These are phyloP conservation scores for Mimas tiliae DNA, from an alignment of 2,888 invertebrate species.

Conservation along the genomic window DNA sequence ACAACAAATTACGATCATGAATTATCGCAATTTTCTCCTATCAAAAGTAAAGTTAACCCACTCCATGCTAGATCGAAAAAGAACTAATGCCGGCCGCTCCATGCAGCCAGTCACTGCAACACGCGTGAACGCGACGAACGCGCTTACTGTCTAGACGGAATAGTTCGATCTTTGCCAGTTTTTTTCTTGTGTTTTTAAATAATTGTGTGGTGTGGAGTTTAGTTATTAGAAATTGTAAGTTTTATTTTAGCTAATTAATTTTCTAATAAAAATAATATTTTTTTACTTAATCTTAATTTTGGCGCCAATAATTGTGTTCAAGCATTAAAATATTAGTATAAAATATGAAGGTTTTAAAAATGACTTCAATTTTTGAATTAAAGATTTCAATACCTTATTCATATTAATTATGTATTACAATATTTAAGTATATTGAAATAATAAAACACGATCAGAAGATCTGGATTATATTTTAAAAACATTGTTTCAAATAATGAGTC, in stretches of 20 bases:
- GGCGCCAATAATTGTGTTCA: background rate
- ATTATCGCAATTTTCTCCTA: conserved; percentile 19
- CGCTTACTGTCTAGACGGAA: conserved; percentile 8
- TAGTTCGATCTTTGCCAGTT: conserved; percentile 7
- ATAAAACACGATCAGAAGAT: too few species aligned
- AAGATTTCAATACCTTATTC: too few species aligned
- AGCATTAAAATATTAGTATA: background rate
- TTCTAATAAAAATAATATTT: background rate
- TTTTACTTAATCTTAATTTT: too few species aligned
- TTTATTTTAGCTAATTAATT: background rate
- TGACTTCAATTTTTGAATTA: too few species aligned
- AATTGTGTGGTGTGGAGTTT: background rate
- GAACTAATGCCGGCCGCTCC: background rate
- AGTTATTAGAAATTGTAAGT: background rate
- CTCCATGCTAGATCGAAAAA: conserved; percentile 19
- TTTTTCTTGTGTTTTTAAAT: conserved; percentile 16
- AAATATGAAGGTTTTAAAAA: background rate
- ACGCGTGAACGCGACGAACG: conserved; percentile 26
- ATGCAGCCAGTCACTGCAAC: conserved; percentile 26
- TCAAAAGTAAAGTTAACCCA: conserved; percentile 16
- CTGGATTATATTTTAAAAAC: too few species aligned
- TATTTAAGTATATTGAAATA: too few species aligned
- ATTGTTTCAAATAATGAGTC: too few species aligned
- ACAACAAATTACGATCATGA: background rate
- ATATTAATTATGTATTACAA: too few species aligned